Evolutionary conservation across 2,888 invertebrate species (phyloP).

Genomic region (Scaptomyza tumidula): DNA sequence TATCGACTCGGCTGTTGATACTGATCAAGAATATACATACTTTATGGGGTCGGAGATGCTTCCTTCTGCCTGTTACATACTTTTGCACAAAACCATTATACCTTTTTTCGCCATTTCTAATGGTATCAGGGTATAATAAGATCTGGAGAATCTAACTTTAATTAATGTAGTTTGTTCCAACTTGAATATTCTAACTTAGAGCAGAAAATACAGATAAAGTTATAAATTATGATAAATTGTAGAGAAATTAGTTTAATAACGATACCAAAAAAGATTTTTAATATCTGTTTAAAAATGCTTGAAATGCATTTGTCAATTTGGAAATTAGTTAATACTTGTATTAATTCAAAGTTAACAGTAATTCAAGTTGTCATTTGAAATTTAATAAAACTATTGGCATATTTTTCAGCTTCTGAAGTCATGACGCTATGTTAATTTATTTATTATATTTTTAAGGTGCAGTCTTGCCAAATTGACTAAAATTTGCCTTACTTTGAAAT

Average conservation of each 20-base stretch:
- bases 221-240: not conserved
- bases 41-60: no score
- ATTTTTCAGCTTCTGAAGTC: not conserved
- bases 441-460: not conserved
- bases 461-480: slow-evolving; percentile 4
- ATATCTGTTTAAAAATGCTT: not conserved
- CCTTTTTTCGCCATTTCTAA: no score
- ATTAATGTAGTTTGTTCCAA: not conserved
- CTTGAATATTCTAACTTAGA: not conserved
- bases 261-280: no score
- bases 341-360: not conserved
- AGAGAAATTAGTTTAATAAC: not conserved
- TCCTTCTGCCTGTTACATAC: no score
- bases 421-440: not conserved
- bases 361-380: not conserved
- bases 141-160: not conserved
- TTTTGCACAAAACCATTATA: no score
- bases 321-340: not conserved
- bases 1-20: no score
- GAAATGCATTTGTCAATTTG: not conserved
- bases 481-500: not conserved
- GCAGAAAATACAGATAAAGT: not conserved
- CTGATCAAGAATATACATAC: no score
- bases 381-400: not conserved
- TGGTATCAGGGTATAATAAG: no score